A percentile compares a stretch with the other conserved stretches of the same genome.
Conservation (phyloP, 2,888 invertebrate species). For the Idaea aversata region DNA sequence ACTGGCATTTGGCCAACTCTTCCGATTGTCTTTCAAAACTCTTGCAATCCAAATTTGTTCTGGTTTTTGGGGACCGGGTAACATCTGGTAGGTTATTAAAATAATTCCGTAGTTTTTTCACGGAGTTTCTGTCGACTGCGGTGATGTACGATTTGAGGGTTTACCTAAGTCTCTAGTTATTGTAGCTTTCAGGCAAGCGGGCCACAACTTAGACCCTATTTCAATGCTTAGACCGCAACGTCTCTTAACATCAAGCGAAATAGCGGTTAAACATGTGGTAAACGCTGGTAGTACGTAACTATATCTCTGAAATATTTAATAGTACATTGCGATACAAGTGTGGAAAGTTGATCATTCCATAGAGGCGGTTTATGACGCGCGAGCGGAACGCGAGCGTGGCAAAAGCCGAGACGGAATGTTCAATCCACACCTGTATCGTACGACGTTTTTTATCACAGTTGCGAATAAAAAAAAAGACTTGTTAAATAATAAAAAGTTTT, state of each 20-base stretch:
- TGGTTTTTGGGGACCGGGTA: neutral
- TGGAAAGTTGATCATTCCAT: too few species aligned
- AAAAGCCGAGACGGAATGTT: too few species aligned
- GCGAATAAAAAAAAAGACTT: too few species aligned
- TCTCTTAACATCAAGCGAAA: neutral
- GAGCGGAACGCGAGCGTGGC: too few species aligned
- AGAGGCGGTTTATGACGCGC: too few species aligned
- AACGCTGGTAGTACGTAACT: neutral
- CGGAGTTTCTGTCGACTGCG: neutral
- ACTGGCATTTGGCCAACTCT: neutral
- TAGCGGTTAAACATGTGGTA: neutral
- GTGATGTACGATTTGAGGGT: neutral
- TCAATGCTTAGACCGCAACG: neutral
- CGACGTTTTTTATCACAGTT: too few species aligned
- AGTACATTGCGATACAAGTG: too few species aligned
- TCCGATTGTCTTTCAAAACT: neutral
- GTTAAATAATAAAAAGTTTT: too few species aligned
- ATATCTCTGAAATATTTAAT: neutral
- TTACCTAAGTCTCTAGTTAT: neutral
- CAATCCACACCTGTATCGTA: too few species aligned
- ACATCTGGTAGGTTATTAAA: neutral
- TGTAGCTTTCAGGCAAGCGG: neutral
- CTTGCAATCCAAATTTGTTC: neutral
- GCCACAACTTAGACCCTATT: neutral
- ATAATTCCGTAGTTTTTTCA: neutral